Conservation (phyloP, 2,888 invertebrate species). For the Sipha maydis region DNA sequence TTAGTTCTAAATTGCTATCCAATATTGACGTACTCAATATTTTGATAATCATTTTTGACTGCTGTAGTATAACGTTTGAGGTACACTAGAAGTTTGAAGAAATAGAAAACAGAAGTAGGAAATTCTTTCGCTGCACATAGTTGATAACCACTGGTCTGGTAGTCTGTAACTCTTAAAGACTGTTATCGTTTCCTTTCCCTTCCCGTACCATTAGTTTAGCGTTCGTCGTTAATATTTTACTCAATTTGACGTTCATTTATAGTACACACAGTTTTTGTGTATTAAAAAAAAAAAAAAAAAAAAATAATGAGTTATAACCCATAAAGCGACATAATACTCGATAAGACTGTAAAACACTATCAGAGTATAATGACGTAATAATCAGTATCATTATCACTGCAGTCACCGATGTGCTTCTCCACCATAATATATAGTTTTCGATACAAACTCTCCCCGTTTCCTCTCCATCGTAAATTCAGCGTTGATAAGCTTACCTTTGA, state of each 20-base stretch:
- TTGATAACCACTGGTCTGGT: neutral
- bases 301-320: neutral
- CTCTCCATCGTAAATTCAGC: neutral
- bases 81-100: too few species aligned
- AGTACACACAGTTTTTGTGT: neutral
- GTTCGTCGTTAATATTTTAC: neutral
- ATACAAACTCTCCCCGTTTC: too few species aligned
- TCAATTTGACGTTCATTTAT: neutral
- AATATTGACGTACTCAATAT: too few species aligned
- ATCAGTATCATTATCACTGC: neutral
- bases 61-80: too few species aligned
- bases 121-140: neutral
- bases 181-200: neutral
- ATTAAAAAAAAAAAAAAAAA: too few species aligned
- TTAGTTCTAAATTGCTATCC: too few species aligned
- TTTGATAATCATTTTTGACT: too few species aligned
- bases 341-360: neutral
- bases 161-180: neutral
- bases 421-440: neutral
- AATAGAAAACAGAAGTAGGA: neutral
- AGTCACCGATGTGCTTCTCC: neutral
- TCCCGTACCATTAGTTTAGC: too few species aligned
- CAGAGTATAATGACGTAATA: too few species aligned
- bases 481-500: neutral
- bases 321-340: neutral